A percentile compares a stretch with the other conserved stretches of the same genome.
phyloP scores from a whole-genome alignment of 2,888 invertebrate species.

The Clepsis dumicolana region DNA sequence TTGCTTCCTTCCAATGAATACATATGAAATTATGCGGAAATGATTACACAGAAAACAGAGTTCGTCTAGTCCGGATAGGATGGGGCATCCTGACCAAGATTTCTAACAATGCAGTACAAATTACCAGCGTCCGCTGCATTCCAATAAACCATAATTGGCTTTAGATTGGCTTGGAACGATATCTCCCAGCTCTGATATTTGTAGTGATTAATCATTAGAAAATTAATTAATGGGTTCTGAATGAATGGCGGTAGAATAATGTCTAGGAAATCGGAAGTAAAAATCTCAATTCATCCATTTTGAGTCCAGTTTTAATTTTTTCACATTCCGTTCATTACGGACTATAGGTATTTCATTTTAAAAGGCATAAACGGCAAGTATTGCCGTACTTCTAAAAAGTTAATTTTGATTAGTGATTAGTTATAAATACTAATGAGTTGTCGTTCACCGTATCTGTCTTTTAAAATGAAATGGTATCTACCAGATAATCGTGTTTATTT shows the following conservation, averaged over 20 bases:
- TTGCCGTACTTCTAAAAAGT: too few species aligned
- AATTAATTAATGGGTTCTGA: constrained; percentile 21
- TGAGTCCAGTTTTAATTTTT: too few species aligned
- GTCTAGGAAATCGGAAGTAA: too few species aligned
- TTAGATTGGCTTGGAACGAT: constrained; percentile 9
- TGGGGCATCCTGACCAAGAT: constrained; percentile 21
- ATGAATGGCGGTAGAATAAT: neutral
- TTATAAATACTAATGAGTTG: too few species aligned
- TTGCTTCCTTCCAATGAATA: constrained; percentile 1
- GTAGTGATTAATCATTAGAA: constrained; percentile 13
- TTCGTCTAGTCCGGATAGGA: neutral
- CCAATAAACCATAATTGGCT: constrained; percentile 18
- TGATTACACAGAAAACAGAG: neutral
- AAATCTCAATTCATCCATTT: too few species aligned
- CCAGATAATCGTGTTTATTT: neutral
- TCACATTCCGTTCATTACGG: too few species aligned
- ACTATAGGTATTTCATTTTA: too few species aligned
- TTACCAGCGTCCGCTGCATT: constrained; percentile 22
- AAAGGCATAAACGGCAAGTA: too few species aligned
- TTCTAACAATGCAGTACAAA: constrained; percentile 25
- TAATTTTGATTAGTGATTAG: too few species aligned
- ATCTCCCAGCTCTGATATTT: neutral
- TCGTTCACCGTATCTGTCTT: too few species aligned
- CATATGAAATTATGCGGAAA: constrained; percentile 16
- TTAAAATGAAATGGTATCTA: too few species aligned